Base-by-base conservation (phyloP, 2,888 invertebrate genomes). In the Pedicia rivosa region DNA sequence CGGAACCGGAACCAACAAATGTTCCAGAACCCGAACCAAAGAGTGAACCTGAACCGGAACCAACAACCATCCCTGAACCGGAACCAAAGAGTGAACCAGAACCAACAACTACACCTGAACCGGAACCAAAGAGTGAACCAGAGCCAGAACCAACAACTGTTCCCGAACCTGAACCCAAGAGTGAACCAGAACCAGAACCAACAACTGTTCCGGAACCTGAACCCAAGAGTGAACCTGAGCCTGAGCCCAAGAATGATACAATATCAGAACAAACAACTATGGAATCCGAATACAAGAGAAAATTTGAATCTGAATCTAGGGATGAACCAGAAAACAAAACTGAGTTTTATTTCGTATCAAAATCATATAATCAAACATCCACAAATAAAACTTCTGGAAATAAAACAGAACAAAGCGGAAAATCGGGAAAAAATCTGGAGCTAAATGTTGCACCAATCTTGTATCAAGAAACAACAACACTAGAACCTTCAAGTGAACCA, bases 251-350 rank as follows among this genome's bases (percentile, higher is more conserved):
- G 20, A 6, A 20, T 20, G 13, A 27, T 10, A n/a, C n/a, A 5
- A n/a, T 7, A n/a, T 6, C 5, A 27, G 6, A 27, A 7, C 27
- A 27, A 6, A 6, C 5, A 6, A 5, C 5, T 20, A 20, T 20
- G 5, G 20, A 20, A 8, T 8, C 5, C 8, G 8, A 6, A 6
- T 5, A 8, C 5, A 54, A 57, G 43, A 49, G 55, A 1, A 52
- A 56, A 36, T 41, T 54, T 2, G 57, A 63, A 47, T 55, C 63
- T 5, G 59, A 58, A 47, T 53, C 64, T 1, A 57, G 56, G 35
- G 50, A 61, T 19, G 58, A 59, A 45, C 55, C 62, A 10, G 59
- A 8, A 20, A 5, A 5, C 5, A 20, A 5, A 20, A 20, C 20
- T 5, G n/a, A n/a, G n/a, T n/a, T n/a, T n/a, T n/a, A n/a, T n/a